Percentiles rank a stretch among this genome's conserved stretches.
Conservation (phyloP, 2,888 invertebrate species). For the Lasioglossum morio region DNA sequence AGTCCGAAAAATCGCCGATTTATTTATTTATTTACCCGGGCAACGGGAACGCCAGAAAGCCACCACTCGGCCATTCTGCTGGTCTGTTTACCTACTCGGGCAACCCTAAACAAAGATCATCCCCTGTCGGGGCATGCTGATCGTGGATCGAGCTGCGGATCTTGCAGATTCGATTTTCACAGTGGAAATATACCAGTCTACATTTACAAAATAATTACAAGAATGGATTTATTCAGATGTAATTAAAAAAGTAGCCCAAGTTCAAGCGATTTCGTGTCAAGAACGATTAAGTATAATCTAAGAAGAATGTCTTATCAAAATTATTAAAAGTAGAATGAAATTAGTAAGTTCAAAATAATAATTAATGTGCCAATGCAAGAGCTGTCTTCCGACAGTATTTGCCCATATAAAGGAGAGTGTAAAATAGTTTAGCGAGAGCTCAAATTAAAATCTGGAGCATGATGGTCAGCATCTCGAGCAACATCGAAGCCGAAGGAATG, state of each 20-base stretch:
- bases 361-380: no score
- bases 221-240: not conserved
- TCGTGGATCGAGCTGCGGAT: not conserved
- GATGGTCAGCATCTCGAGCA: not conserved
- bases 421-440: not conserved
- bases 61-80: slow-evolving; percentile 41
- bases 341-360: no score
- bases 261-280: not conserved
- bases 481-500: not conserved
- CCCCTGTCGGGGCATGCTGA: slow-evolving; percentile 12
- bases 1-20: slow-evolving; percentile 73
- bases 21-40: slow-evolving; percentile 81
- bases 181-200: no score
- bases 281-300: no score
- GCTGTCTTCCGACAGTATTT: not conserved
- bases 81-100: slow-evolving; percentile 74
- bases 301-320: no score
- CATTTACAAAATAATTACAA: not conserved
- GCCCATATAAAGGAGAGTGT: not conserved
- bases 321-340: no score
- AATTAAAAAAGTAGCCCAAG: not conserved
- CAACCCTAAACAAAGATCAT: slow-evolving; percentile 74
- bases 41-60: slow-evolving; percentile 65
- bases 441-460: not conserved
- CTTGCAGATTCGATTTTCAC: not conserved